phyloP scores from a whole-genome alignment of 2,888 invertebrate species.

The Zaprionus obscuricornis region DNA sequence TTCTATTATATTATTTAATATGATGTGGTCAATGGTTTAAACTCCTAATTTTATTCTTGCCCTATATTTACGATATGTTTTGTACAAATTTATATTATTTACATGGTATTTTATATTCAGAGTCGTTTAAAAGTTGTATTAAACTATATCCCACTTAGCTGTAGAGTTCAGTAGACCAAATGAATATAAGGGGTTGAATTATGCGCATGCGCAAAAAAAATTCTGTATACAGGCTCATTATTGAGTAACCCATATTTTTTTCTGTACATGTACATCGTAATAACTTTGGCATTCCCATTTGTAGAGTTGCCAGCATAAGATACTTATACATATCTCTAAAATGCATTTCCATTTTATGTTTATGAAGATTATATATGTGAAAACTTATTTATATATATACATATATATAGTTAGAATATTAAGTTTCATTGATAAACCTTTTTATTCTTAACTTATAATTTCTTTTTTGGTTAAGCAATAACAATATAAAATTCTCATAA shows the following conservation, averaged over 20 bases:
- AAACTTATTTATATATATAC: too few relatives aligned
- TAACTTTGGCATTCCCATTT: constrained; percentile 39
- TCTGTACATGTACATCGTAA: constrained; percentile 67
- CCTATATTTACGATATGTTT: constrained; percentile 63
- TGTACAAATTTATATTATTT: constrained; percentile 49
- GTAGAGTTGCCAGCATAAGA: constrained; percentile 69
- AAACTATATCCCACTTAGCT: constrained; percentile 62
- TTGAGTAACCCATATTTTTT: constrained; percentile 70
- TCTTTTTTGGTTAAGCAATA: too few relatives aligned
- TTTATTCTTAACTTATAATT: too few relatives aligned
- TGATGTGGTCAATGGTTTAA: constrained; percentile 31
- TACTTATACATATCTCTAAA: too few relatives aligned
- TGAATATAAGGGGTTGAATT: constrained; percentile 57
- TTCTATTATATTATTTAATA: constrained; percentile 20
- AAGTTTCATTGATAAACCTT: too few relatives aligned
- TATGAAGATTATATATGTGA: too few relatives aligned
- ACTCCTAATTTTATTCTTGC: constrained; percentile 50
- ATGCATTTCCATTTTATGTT: too few relatives aligned
- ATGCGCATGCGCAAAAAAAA: constrained; percentile 70
- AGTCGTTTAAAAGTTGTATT: constrained; percentile 42
- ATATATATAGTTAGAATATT: too few relatives aligned
- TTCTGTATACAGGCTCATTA: constrained; percentile 73
- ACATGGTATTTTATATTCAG: constrained; percentile 40
- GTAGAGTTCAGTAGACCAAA: constrained; percentile 65
- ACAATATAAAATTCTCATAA: too few relatives aligned